These are phyloP conservation scores for Hyposoter dolosus DNA, from an alignment of 2,888 invertebrate genomes.

Conservation along the genomic window DNA sequence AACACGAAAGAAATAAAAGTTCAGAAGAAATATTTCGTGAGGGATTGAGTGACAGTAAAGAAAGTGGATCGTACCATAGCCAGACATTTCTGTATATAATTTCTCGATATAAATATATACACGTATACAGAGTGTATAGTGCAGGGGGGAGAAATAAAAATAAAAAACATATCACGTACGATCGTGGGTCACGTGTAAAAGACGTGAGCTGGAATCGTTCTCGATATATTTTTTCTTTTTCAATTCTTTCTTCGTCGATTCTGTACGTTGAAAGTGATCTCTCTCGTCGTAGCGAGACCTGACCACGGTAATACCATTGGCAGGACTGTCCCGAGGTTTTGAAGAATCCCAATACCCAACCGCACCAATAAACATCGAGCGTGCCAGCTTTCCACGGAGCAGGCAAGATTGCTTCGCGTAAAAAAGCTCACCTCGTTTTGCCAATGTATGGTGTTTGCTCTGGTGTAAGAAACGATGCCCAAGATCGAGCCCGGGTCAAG, in stretches of 20 bases:
- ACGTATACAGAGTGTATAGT: background rate
- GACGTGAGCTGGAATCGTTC: constrained; percentile 65
- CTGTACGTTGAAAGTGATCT: constrained; percentile 57
- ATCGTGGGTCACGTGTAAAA: constrained; percentile 73
- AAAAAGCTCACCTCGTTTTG: constrained; percentile 41
- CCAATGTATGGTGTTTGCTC: constrained; percentile 49
- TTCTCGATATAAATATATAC: constrained; percentile 24
- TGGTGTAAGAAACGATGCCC: constrained; percentile 22
- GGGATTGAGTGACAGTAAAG: constrained; percentile 11
- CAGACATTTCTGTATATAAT: constrained; percentile 17
- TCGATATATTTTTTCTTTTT: constrained; percentile 52
- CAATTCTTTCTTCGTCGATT: constrained; percentile 29
- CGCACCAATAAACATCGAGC: constrained; percentile 64
- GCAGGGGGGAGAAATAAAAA: constrained; percentile 25
- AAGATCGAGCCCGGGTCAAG: constrained; percentile 8
- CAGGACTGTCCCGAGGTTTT: constrained; percentile 55
- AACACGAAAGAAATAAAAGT: background rate
- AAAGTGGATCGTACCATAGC: constrained; percentile 32
- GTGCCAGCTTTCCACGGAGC: constrained; percentile 46
- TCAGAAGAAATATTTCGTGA: constrained; percentile 15
- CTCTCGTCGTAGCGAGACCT: constrained; percentile 39
- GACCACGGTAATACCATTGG: constrained; percentile 52
- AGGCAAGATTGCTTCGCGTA: constrained; percentile 61
- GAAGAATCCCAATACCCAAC: constrained; percentile 65
- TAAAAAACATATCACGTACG: constrained; percentile 74